Percentiles rank a stretch among this genome's conserved stretches.
phyloP scores from a whole-genome alignment of 2,888 invertebrate species.

The Dryococelus australis region DNA sequence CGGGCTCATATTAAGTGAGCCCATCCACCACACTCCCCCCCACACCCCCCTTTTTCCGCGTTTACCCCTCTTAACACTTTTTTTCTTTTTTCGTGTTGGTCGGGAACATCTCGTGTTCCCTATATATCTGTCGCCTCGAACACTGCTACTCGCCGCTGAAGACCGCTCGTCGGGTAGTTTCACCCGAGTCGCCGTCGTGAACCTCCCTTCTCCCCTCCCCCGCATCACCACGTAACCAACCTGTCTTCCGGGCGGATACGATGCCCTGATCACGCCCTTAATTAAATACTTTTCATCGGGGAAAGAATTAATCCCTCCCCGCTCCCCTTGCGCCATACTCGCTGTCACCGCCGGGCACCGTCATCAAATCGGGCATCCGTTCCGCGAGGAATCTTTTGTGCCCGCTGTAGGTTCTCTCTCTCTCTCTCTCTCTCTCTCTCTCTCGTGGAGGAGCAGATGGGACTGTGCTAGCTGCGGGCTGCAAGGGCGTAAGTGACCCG shows the following conservation, averaged over 20 bases:
- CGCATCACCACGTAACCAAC: too few relatives aligned
- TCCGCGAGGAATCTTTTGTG: conserved; percentile 16
- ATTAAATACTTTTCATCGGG: conserved; percentile 16
- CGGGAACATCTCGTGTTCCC: neutral
- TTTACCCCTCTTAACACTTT: neutral
- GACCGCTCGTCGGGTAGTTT: neutral
- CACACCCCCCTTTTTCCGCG: neutral
- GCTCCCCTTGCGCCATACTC: neutral
- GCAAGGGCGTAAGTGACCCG: neutral
- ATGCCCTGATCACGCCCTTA: conserved; percentile 16
- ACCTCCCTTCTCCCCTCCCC: neutral
- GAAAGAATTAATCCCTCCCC: neutral
- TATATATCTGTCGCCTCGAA: neutral
- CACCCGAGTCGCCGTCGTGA: neutral
- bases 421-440: too few relatives aligned
- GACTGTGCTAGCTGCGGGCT: neutral
- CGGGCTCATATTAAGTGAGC: conserved; percentile 6
- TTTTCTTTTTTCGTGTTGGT: neutral
- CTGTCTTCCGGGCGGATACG: neutral
- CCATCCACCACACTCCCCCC: too few relatives aligned
- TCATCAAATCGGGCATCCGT: neutral
- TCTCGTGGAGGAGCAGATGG: neutral
- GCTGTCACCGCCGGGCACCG: neutral
- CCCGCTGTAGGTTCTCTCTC: neutral
- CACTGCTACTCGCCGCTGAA: too few relatives aligned